Base-by-base conservation (phyloP, 1,140 invertebrate genomes). In the Drosophila lacertosa region DNA sequence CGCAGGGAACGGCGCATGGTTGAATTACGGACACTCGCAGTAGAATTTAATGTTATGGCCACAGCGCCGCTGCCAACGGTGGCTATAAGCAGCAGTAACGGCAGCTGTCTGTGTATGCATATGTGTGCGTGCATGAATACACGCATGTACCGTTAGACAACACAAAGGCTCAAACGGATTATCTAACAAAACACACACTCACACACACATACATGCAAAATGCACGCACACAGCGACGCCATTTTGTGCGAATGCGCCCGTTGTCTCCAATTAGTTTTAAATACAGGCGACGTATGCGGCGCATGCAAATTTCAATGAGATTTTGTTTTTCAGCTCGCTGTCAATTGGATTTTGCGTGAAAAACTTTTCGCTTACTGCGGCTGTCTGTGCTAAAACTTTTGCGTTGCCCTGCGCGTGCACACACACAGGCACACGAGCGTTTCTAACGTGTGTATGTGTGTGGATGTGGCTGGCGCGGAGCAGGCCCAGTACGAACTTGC, bases 401-500 rank as follows among this genome's bases (percentile, higher is more conserved):
- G 50, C 53, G 71, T 47, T 78, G 66, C 55, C 57, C 57, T 57
- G 65, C 47, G 63, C 65, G 67, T 20, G 54, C 55, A 57, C 60
- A 63, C 59, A 45, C n/a, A 29, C 22, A 48, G 54, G 20, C 16
- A 13, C 16, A 24, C 22, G n/a, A 53, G 47, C 39, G 13, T 63
- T 39, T 26, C 11, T 47, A 9, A 44, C 11, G 29, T 63, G 47
- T 69, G 16, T 47, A 22, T 51, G 29, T 45, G 29, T 45, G 20
- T 58, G 35, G 33, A 51, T 22, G 37, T 50, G 33, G 15, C 44
- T 65, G 50, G 62, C 50, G 72, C 71, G 92, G 95, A 95, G 95
- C 95, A 96, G 93, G 95, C 95, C 93, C 95, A 95, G 95, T 95
- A 57, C 35, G 37, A 63, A 62, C 57, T 69, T 57, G 65, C 50